Evolutionary conservation across 2,113 vertebrate species (phyloP).

Genomic region (Eudyptes chrysolophus): DNA sequence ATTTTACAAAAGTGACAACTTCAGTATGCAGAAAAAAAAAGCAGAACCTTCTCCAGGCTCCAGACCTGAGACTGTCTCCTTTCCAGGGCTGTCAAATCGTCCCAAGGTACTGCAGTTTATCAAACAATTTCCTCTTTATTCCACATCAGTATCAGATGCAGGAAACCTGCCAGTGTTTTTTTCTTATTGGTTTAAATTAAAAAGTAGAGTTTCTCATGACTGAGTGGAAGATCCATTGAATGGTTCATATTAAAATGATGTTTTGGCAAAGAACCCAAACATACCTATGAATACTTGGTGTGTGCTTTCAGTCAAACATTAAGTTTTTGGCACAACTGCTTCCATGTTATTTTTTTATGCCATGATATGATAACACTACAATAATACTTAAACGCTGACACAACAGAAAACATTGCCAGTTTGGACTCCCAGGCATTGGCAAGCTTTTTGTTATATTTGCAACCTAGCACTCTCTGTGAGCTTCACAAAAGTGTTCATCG

Average conservation of each 20-base stretch:
- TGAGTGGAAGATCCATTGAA: background rate
- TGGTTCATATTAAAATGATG: conserved; percentile 38
- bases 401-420: conserved; percentile 69
- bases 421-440: conserved; percentile 70
- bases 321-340: conserved; percentile 18
- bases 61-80: background rate
- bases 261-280: background rate
- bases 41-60: background rate
- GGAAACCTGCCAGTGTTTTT: conserved; percentile 3
- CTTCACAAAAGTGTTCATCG: conserved; percentile 59
- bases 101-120: conserved; percentile 12
- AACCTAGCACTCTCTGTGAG: conserved; percentile 60
- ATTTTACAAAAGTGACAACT: background rate
- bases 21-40: background rate
- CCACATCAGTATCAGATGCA: conserved; percentile 17
- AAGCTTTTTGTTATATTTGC: conserved; percentile 69
- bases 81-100: background rate
- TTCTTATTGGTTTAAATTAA: conserved; percentile 23
- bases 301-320: conserved; percentile 35
- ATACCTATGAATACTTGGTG: conserved; percentile 7
- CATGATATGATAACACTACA: conserved; percentile 50
- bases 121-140: conserved; percentile 10
- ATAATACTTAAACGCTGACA: conserved; percentile 73
- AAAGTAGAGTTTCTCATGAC: conserved; percentile 5
- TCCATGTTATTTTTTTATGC: background rate